These are phyloP conservation scores for Platysternon megacephalum DNA, from an alignment of 2,113 vertebrate genomes.

Conservation along the genomic window DNA sequence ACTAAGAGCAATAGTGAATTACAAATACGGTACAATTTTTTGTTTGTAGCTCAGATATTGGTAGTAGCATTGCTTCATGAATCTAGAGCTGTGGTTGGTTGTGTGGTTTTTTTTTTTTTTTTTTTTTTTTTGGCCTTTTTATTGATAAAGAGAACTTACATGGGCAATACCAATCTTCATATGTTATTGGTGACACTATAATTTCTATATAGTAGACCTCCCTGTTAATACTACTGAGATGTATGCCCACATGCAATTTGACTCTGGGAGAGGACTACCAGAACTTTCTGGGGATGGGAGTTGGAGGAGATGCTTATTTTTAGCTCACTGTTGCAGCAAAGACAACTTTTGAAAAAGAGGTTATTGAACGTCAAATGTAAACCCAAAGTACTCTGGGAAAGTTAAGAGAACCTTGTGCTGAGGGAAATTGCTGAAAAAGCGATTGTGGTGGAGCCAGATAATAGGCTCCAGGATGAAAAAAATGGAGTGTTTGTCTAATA, in stretches of 20 bases:
- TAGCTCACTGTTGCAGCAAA: neutral
- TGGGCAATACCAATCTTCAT: too few relatives aligned
- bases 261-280: too few relatives aligned
- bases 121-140: too few relatives aligned
- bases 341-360: neutral
- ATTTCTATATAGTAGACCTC: too few relatives aligned
- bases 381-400: neutral
- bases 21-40: neutral
- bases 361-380: neutral
- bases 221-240: too few relatives aligned
- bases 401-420: neutral
- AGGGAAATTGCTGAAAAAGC: neutral
- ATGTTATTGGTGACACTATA: too few relatives aligned
- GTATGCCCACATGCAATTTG: too few relatives aligned
- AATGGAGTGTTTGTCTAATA: neutral
- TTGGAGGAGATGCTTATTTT: neutral
- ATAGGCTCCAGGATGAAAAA: neutral
- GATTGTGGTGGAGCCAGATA: neutral
- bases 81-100: neutral
- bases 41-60: neutral
- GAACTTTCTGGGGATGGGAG: too few relatives aligned
- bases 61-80: neutral
- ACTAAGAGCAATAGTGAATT: neutral
- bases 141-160: too few relatives aligned
- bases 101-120: too few relatives aligned